Percentiles rank a stretch among this genome's conserved stretches.
Evolutionary conservation across 2,888 invertebrate species (phyloP).

Genomic region (Halictus ligatus): DNA sequence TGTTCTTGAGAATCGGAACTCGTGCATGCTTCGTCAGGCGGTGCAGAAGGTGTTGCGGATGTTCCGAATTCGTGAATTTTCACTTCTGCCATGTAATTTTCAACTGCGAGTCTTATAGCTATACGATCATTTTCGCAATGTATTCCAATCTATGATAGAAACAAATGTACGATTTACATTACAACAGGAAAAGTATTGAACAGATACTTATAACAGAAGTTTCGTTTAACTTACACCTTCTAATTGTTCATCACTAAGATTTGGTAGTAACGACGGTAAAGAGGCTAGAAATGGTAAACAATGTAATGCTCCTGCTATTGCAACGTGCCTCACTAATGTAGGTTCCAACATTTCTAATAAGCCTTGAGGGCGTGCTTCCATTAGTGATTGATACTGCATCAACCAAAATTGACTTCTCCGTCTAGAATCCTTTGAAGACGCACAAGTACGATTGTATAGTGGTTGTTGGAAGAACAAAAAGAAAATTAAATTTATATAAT

Average conservation of each 20-base stretch:
- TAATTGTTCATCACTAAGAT: conserved; percentile 86
- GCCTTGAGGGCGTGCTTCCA: conserved; percentile 90
- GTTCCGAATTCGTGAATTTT: conserved; percentile 72
- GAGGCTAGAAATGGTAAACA: conserved; percentile 90
- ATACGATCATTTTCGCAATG: conserved; percentile 85
- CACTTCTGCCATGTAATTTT: conserved; percentile 85
- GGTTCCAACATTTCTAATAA: conserved; percentile 89
- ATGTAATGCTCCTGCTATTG: conserved; percentile 90
- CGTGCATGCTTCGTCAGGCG: conserved; percentile 77
- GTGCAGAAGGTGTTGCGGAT: conserved; percentile 75
- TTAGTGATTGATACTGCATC: conserved; percentile 92
- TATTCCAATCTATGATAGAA: conserved; percentile 78
- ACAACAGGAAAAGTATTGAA: neutral
- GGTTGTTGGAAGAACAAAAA: neutral
- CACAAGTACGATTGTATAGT: conserved; percentile 16
- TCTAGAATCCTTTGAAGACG: conserved; percentile 64
- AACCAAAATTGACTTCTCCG: conserved; percentile 88
- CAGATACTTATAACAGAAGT: neutral
- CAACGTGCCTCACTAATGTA: conserved; percentile 88
- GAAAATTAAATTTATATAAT: conserved; percentile 49
- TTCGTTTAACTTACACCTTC: conserved; percentile 81
- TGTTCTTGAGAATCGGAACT: conserved; percentile 73
- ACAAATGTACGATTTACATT: conserved; percentile 17
- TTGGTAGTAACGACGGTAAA: conserved; percentile 83
- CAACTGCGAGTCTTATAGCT: conserved; percentile 88